Percentiles rank a stretch among this genome's conserved stretches.
These are phyloP conservation scores for Enteromius afrohamiltoni DNA, from an alignment of 2,797 vertebrate species.

Conservation along the genomic window DNA sequence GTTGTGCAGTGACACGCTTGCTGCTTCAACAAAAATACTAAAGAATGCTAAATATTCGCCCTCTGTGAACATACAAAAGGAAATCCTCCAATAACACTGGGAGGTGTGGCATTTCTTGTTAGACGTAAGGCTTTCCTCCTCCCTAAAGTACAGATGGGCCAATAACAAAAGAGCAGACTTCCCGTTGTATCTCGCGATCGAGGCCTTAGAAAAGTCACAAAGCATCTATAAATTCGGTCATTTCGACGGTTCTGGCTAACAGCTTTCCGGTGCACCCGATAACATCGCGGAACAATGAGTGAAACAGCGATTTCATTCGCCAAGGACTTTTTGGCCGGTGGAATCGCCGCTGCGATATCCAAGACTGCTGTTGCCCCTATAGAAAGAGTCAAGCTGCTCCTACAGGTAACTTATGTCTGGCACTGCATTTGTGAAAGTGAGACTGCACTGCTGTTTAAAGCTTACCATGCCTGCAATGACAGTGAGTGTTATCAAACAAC, in stretches of 20 bases:
- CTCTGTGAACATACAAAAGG: rapidly evolving
- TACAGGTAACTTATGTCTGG: conserved; percentile 63
- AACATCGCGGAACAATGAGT: conserved; percentile 54
- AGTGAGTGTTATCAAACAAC: not conserved
- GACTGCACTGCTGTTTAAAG: not conserved
- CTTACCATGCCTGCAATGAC: not conserved
- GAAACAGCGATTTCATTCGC: conserved; percentile 64
- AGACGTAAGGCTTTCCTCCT: not conserved
- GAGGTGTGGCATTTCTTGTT: not conserved
- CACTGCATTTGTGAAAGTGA: not conserved
- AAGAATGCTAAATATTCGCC: conserved; percentile 6
- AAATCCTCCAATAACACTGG: not conserved
- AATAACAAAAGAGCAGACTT: conserved; percentile 47
- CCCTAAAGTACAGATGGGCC: conserved; percentile 21
- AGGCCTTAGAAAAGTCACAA: conserved; percentile 38
- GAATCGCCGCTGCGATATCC: conserved; percentile 69
- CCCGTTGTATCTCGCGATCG: conserved; percentile 58
- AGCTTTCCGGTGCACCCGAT: conserved; percentile 1
- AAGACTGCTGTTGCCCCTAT: conserved; percentile 71
- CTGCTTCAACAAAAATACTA: not conserved
- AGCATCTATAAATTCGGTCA: conserved; percentile 73
- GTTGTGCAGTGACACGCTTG: not conserved
- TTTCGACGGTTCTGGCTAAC: conserved; percentile 65
- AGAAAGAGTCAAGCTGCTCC: conserved; percentile 70
- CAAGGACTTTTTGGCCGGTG: conserved; percentile 69